phyloP scores from a whole-genome alignment of 2,888 invertebrate genomes.

The Hetaerina titia region DNA sequence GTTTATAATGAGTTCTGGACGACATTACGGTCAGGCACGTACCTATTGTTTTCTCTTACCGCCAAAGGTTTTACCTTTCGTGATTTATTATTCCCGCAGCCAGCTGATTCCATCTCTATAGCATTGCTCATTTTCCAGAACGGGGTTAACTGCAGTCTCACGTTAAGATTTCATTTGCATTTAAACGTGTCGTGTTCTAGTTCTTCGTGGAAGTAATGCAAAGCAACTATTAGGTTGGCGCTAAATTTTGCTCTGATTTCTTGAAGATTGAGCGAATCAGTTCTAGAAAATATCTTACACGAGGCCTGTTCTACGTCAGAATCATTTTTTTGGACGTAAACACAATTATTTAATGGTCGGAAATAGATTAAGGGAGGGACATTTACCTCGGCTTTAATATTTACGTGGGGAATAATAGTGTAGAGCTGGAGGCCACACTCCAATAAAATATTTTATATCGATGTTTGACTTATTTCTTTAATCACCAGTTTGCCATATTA shows the following conservation, averaged over 20 bases:
- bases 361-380: too few species aligned
- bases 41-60: not conserved
- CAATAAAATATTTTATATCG: too few species aligned
- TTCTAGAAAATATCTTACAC: not conserved
- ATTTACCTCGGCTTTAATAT: too few species aligned
- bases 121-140: not conserved
- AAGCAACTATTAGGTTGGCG: not conserved
- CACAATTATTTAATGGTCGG: too few species aligned
- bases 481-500: too few species aligned
- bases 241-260: not conserved
- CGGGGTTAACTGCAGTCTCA: not conserved
- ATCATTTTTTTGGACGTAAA: too few species aligned
- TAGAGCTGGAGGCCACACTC: too few species aligned
- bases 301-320: too few species aligned
- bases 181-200: not conserved
- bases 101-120: slow-evolving; percentile 10
- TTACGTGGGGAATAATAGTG: too few species aligned
- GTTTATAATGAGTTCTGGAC: not conserved
- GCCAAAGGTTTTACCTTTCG: not conserved
- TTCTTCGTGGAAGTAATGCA: not conserved
- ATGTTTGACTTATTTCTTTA: too few species aligned
- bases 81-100: not conserved
- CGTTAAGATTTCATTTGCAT: slow-evolving; percentile 22
- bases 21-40: not conserved
- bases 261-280: not conserved